Percentiles rank a stretch among this genome's conserved stretches.
These are phyloP conservation scores for Cheilinus undulatus DNA, from an alignment of 2,113 vertebrate species.

Conservation along the genomic window DNA sequence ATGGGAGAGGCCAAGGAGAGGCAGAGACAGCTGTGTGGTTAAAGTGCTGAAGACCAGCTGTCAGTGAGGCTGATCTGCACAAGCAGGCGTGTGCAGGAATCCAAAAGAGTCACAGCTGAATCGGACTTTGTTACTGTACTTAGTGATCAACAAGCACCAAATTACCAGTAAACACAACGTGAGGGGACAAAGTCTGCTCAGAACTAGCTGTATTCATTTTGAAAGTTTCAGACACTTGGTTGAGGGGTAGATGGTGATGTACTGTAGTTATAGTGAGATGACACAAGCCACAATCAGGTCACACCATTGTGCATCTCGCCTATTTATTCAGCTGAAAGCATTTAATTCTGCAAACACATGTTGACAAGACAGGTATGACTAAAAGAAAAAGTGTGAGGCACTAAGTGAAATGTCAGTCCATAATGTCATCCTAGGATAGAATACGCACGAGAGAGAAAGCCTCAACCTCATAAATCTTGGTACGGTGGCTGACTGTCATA, in stretches of 20 bases:
- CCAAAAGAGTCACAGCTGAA: slow-evolving; percentile 79
- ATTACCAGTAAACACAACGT: neutral
- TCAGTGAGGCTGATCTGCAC: slow-evolving; percentile 69
- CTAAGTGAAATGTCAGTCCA: neutral
- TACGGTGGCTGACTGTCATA: slow-evolving; percentile 29
- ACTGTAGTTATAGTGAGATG: fast-evolving
- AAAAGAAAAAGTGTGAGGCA: neutral
- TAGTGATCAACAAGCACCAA: slow-evolving; percentile 10
- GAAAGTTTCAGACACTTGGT: neutral
- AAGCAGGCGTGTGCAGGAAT: slow-evolving; percentile 83
- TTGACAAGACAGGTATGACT: neutral
- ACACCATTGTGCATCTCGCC: neutral
- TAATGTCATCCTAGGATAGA: neutral
- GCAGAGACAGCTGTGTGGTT: slow-evolving; percentile 77
- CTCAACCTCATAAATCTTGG: slow-evolving; percentile 8
- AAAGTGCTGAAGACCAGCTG: slow-evolving; percentile 74
- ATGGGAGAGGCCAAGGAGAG: slow-evolving; percentile 24
- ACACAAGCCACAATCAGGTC: fast-evolving
- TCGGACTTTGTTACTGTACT: slow-evolving; percentile 54
- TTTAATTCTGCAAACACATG: neutral
- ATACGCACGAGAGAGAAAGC: neutral
- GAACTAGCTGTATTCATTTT: neutral
- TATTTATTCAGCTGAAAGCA: neutral
- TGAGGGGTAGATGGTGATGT: neutral
- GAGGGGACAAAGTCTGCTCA: neutral